Conservation (phyloP, 2,888 invertebrate species). For the Gisinianus flammeolus region DNA sequence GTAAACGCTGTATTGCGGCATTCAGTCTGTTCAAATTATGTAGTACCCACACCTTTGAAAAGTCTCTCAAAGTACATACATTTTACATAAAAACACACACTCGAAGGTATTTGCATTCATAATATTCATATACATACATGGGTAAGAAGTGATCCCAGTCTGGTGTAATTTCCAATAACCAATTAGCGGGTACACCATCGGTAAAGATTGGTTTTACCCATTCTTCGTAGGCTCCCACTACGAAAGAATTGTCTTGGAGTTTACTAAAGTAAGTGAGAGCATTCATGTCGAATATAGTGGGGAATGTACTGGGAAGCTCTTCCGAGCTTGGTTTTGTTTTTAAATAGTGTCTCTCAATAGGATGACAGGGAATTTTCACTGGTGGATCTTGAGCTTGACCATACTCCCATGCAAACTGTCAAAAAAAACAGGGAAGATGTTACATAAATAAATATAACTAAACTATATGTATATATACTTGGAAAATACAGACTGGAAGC, state of each 20-base stretch:
- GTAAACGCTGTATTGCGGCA: constrained; percentile 10
- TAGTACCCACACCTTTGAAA: no score
- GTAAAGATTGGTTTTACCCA: constrained; percentile 17
- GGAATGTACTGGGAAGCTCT: background rate
- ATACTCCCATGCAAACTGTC: constrained; percentile 24
- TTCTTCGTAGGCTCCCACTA: constrained; percentile 20
- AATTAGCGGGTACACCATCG: background rate
- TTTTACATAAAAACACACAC: no score
- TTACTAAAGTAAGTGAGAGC: background rate
- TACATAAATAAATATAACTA: background rate
- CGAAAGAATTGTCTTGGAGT: constrained; percentile 13
- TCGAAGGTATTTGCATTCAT: no score
- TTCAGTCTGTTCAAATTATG: constrained; percentile 11
- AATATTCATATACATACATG: no score
- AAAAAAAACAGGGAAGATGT: constrained; percentile 4
- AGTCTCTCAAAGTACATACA: no score
- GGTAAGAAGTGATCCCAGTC: constrained; percentile 27
- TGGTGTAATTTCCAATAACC: background rate
- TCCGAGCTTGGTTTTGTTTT: constrained; percentile 14
- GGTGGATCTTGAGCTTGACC: constrained; percentile 17
- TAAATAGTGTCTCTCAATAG: constrained; percentile 12
- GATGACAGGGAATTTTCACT: constrained; percentile 18
- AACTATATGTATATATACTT: background rate
- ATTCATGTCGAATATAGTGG: constrained; percentile 10
- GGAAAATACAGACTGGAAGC: no score